A percentile compares a stretch with the other conserved stretches of the same genome.
Evolutionary conservation across 2,888 invertebrate species (phyloP).

Genomic region (Panopea generosa): DNA sequence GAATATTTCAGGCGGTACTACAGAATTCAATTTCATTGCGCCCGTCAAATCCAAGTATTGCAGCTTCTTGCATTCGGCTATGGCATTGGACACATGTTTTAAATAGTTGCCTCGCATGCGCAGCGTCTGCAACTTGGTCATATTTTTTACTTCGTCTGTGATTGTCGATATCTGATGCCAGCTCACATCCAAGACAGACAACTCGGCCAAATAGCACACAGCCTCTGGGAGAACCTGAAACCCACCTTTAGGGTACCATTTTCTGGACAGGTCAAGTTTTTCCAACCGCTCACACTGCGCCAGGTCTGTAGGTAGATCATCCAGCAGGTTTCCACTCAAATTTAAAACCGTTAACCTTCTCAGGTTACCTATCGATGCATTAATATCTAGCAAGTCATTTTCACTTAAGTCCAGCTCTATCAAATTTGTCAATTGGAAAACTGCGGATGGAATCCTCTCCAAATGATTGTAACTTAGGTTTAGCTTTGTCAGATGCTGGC

Average conservation of each 20-base stretch:
- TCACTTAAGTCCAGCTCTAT: constrained; percentile 74
- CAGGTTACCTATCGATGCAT: constrained; percentile 71
- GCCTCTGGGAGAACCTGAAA: constrained; percentile 73
- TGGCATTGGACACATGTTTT: constrained; percentile 71
- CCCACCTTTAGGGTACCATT: constrained; percentile 77
- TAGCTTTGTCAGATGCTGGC: constrained; percentile 69
- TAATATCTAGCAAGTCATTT: constrained; percentile 71
- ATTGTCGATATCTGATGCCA: constrained; percentile 80
- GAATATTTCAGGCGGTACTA: constrained; percentile 75
- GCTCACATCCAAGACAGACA: constrained; percentile 74
- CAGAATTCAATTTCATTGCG: constrained; percentile 74
- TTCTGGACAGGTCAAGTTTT: constrained; percentile 77
- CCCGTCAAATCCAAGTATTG: constrained; percentile 76
- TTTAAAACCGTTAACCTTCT: constrained; percentile 71
- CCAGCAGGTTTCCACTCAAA: constrained; percentile 73
- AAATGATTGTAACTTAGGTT: constrained; percentile 78
- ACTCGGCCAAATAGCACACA: constrained; percentile 70
- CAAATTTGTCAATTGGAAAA: constrained; percentile 71
- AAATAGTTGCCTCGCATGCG: constrained; percentile 78
- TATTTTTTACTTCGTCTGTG: constrained; percentile 75
- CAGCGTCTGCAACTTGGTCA: constrained; percentile 71
- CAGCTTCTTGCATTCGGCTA: constrained; percentile 74
- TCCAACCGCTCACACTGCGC: constrained; percentile 71
- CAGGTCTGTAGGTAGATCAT: constrained; percentile 72
- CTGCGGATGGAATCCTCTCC: constrained; percentile 69